Percentiles rank a stretch among this genome's conserved stretches.
Conservation (phyloP, 2,113 vertebrate species). For the Sterna hirundo region DNA sequence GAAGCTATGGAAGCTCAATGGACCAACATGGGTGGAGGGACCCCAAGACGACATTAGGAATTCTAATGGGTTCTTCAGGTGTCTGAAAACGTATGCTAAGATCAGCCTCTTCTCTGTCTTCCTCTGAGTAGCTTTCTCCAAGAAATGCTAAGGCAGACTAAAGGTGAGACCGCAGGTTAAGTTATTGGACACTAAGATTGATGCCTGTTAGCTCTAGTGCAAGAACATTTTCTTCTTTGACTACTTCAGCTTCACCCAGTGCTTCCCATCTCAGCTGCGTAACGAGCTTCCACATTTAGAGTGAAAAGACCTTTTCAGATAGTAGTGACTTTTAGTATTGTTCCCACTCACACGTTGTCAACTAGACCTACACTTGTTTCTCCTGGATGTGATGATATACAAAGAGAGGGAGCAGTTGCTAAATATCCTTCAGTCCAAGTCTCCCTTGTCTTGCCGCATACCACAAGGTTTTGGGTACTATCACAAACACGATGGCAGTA, state of each 20-base stretch:
- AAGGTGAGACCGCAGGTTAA: background rate
- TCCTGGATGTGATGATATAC: background rate
- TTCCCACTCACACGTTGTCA: background rate
- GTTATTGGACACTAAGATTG: background rate
- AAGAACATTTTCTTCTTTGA: background rate
- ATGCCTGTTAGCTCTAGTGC: background rate
- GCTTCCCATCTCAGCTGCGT: background rate
- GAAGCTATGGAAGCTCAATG: background rate
- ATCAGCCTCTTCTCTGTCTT: background rate
- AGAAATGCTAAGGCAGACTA: background rate
- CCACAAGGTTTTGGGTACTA: background rate
- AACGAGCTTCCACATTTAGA: background rate
- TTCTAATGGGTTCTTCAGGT: background rate
- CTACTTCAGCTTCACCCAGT: background rate
- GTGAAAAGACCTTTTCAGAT: background rate
- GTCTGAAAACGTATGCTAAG: background rate
- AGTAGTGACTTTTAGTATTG: background rate
- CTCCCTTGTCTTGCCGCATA: background rate
- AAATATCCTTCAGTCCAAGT: background rate
- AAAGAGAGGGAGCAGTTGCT: background rate
- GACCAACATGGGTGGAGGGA: background rate
- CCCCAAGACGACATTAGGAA: background rate
- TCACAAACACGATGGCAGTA: background rate
- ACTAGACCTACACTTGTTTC: background rate
- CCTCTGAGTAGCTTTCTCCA: background rate